Evolutionary conservation across 2,113 vertebrate genomes (phyloP).

Genomic region (Sprattus sprattus): DNA sequence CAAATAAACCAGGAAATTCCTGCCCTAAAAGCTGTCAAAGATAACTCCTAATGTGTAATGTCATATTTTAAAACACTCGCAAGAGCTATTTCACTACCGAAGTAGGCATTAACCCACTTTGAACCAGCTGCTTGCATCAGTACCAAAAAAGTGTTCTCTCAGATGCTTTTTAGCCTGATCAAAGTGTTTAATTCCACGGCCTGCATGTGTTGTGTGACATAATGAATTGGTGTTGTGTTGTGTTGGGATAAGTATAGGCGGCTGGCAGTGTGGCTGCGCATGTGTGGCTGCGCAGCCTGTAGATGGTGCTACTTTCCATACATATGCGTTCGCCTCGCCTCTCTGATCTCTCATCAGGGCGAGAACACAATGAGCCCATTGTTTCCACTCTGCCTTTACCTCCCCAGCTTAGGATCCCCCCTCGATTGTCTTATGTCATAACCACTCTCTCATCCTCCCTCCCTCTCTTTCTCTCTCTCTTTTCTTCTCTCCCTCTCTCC

Average conservation of each 20-base stretch:
- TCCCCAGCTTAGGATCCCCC: slow-evolving; percentile 64
- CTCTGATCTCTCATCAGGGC: slow-evolving; percentile 38
- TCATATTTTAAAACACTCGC: not conserved
- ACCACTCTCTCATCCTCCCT: slow-evolving; percentile 36
- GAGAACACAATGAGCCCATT: slow-evolving; percentile 77
- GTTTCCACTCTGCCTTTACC: slow-evolving; percentile 70
- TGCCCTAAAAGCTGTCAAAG: not conserved
- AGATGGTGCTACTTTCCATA: slow-evolving; percentile 86
- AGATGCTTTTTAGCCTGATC: not conserved
- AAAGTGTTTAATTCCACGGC: not conserved
- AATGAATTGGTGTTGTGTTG: slow-evolving; percentile 20
- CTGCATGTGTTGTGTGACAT: not conserved
- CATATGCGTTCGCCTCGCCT: slow-evolving; percentile 54
- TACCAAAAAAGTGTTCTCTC: not conserved
- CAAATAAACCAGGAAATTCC: not conserved
- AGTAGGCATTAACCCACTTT: slow-evolving; percentile 1
- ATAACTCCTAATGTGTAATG: not conserved
- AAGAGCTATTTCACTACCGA: not conserved
- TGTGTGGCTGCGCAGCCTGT: slow-evolving; percentile 66
- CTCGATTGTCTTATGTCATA: slow-evolving; percentile 62
- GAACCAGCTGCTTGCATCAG: not conserved
- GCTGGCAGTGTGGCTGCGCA: too few species aligned
- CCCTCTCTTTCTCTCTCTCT: slow-evolving; percentile 16
- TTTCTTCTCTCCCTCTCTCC: slow-evolving; percentile 27
- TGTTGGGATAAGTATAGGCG: not conserved